Conservation (phyloP, 2,888 invertebrate genomes). For the Lochmaea capreae region DNA sequence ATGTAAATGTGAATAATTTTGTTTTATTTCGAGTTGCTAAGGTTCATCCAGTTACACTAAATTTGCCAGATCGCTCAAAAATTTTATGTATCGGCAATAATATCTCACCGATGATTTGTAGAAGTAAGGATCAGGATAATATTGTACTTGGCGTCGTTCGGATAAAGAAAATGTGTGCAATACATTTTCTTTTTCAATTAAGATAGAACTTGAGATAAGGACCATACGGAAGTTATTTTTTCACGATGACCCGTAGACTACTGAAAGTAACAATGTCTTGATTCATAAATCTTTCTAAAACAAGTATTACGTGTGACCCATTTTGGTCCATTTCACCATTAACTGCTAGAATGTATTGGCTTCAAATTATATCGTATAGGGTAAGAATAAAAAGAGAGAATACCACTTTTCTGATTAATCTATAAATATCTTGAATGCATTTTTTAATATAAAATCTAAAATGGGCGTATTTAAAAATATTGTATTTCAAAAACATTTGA, state of each 20-base stretch:
- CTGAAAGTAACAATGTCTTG: constrained; percentile 30
- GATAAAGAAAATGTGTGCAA: constrained; percentile 34
- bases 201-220: constrained; percentile 36
- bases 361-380: no score
- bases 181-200: constrained; percentile 42
- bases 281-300: constrained; percentile 13
- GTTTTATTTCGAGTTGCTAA: no score
- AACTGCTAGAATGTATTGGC: neutral
- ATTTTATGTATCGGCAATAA: neutral
- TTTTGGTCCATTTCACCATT: neutral
- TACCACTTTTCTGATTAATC: no score
- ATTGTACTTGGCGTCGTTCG: constrained; percentile 34
- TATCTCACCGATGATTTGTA: constrained; percentile 24
- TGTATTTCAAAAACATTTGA: no score
- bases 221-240: constrained; percentile 7
- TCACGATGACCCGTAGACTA: constrained; percentile 21
- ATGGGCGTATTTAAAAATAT: no score
- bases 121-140: constrained; percentile 32
- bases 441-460: no score
- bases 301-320: neutral
- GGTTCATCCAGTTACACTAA: no score
- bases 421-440: no score
- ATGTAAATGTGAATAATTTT: no score
- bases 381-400: no score
- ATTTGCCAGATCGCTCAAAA: no score